These are phyloP conservation scores for Paracanthobrama guichenoti DNA, from an alignment of 2,113 vertebrate genomes.

Conservation along the genomic window DNA sequence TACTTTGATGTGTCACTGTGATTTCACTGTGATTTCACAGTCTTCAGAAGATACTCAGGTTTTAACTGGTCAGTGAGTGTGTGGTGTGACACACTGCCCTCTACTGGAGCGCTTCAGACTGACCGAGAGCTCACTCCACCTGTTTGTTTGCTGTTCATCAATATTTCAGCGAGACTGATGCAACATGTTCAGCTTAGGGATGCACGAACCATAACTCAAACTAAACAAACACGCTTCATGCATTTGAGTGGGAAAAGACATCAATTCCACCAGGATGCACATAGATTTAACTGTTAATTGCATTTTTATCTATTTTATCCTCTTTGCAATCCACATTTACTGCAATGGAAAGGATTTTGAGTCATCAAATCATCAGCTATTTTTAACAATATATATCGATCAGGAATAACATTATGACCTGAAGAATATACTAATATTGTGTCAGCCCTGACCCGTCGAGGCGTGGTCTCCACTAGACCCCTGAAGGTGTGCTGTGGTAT, in stretches of 20 bases:
- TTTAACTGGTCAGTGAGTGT: neutral
- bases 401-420: no score
- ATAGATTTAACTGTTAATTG: no score
- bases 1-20: conserved; percentile 61
- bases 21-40: conserved; percentile 65
- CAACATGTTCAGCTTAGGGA: neutral
- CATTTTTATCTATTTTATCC: no score
- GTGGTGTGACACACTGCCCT: neutral
- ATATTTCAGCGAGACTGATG: neutral
- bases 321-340: no score
- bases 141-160: neutral
- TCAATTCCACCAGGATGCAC: neutral
- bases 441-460: no score
- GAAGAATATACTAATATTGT: no score
- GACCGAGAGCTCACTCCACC: neutral
- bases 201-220: neutral
- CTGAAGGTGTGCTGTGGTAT: no score
- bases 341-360: no score
- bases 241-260: neutral
- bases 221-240: neutral
- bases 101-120: neutral
- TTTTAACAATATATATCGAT: no score
- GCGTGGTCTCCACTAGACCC: no score
- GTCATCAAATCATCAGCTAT: no score
- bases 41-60: conserved; percentile 38